A percentile compares a stretch with the other conserved stretches of the same genome.
Evolutionary conservation across 2,797 vertebrate genomes (phyloP).

Genomic region (Buphagus erythrorhynchus): DNA sequence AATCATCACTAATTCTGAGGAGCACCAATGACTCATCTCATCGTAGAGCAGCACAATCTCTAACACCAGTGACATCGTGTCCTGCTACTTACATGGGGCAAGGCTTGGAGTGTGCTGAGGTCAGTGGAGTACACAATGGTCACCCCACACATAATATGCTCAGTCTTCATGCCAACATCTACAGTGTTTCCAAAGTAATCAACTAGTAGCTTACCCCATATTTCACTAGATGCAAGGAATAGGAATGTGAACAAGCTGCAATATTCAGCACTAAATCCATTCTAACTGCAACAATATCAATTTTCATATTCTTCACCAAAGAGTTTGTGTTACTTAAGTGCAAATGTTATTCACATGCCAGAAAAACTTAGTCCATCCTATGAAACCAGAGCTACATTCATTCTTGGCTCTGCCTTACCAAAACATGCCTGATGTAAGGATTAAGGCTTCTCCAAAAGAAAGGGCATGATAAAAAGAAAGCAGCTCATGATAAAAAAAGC

Average conservation of each 20-base stretch:
- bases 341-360: not conserved
- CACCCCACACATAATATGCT: rapidly evolving
- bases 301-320: not conserved
- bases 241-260: not conserved
- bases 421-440: not conserved
- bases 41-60: not conserved
- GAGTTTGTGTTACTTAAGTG: not conserved
- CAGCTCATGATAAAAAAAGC: not conserved
- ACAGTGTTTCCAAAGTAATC: not conserved
- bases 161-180: not conserved
- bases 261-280: not conserved
- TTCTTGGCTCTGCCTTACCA: not conserved
- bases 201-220: not conserved
- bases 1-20: not conserved
- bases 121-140: not conserved
- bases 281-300: not conserved
- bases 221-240: not conserved
- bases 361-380: not conserved
- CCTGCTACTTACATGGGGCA: rapidly evolving
- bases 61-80: rapidly evolving
- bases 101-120: not conserved
- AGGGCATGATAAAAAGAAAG: not conserved
- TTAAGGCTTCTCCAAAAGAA: not conserved
- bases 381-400: not conserved
- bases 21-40: not conserved